Evolutionary conservation across 2,113 vertebrate genomes (phyloP), one percentile per base, ranked within the genome.

Genomic region (Barnardius zonarius): DNA sequence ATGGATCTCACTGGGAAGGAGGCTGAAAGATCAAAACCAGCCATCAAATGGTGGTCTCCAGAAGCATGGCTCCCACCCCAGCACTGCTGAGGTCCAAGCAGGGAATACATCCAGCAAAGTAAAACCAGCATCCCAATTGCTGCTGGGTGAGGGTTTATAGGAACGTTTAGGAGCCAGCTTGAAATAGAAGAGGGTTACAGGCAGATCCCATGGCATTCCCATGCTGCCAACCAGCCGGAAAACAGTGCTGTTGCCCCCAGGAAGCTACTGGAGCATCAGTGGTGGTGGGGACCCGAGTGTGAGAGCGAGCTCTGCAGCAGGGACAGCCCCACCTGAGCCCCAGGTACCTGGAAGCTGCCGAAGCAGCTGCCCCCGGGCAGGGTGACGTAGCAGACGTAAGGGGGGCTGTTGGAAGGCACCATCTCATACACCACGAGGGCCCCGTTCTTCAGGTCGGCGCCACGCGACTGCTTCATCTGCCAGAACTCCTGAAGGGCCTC

Each of bases 391-490:
- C 99, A 99, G 76, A 99, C 98, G 9, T 99, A 99, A 0, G 99
- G 99, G 7, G 99, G 99, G 74, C 98, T 99, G 98, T 98, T 99
- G 91, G 99, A 98, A 0, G 99, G 99, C 18, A 99, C 99, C 99
- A 99, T 99, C 97, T 99, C 99, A 33, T 99, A 99, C 28, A 99
- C 99, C n/a, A 99, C 99, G 5, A 99, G 97, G 5, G 99, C 99
- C 2, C 99, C 99, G 6, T 99, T 99, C n/a, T 98, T 98, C 95
- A 99, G 97, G 52, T 99, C 99, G 0, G 99, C 99, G 5, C 99
- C 99, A 12, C 99, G 98, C 1, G 98, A 99, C 86, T 99, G 98
- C 93, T 99, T 99, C 99, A 99, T 99, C 98, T 99, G 99, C 99
- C 99, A 99, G 95, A 99, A 99, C 89, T 99, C 99, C 98, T 99